Conservation (phyloP, 2,888 invertebrate genomes). For the Archips crataeganus region DNA sequence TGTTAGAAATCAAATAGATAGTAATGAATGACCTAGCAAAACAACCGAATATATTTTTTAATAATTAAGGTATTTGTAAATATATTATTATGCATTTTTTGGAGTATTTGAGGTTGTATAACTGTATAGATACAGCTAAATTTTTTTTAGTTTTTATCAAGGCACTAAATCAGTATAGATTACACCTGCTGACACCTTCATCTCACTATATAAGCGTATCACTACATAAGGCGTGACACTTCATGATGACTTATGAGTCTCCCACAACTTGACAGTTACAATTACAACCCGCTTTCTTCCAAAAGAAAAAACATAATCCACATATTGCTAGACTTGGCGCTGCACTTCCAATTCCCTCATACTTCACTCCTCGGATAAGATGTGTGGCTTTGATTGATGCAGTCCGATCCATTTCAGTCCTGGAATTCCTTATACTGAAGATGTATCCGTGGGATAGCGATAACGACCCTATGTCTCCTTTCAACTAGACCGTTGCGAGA, state of each 20-base stretch:
- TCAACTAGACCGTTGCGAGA: constrained; percentile 8
- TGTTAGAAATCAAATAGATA: too few relatives aligned
- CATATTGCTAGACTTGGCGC: background rate
- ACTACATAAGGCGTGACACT: background rate
- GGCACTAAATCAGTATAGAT: background rate
- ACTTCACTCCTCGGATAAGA: constrained; percentile 11
- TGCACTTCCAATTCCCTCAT: background rate
- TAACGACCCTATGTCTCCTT: constrained; percentile 5
- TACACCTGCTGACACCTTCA: background rate
- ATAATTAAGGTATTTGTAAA: too few relatives aligned
- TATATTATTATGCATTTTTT: too few relatives aligned
- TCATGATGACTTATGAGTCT: background rate
- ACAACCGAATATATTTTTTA: too few relatives aligned
- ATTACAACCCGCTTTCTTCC: background rate
- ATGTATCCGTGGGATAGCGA: constrained; percentile 6
- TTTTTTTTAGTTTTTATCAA: too few relatives aligned
- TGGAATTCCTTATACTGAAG: background rate
- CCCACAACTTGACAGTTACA: background rate
- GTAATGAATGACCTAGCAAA: too few relatives aligned
- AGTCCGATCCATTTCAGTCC: background rate
- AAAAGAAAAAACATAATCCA: background rate
- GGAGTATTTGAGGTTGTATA: too few relatives aligned
- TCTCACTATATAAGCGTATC: background rate
- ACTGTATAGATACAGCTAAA: too few relatives aligned
- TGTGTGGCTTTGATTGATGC: constrained; percentile 33